phyloP scores from a whole-genome alignment of 2,797 vertebrate species.

The Babyrousa celebensis region DNA sequence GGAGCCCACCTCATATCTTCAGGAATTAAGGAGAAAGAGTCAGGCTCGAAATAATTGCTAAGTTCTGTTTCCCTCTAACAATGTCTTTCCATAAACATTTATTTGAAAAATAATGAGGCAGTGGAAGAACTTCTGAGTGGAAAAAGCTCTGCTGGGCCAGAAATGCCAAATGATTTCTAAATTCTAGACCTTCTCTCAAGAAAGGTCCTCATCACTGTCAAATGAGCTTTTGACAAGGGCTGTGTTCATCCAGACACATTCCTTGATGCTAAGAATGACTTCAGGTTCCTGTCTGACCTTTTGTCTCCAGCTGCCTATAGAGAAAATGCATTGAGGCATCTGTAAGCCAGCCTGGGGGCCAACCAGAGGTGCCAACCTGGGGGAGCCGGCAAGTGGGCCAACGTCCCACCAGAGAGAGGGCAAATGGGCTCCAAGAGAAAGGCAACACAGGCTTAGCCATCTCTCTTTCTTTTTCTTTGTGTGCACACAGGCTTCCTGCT shows the following conservation, averaged over 20 bases:
- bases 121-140: slow-evolving; percentile 77
- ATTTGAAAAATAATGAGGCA: slow-evolving; percentile 80
- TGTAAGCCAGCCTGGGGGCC: too few species aligned
- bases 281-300: slow-evolving; percentile 10
- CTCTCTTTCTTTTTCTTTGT: too few species aligned
- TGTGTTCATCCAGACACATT: slow-evolving; percentile 22
- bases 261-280: slow-evolving; percentile 40
- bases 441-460: too few species aligned
- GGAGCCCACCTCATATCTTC: background rate
- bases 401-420: background rate
- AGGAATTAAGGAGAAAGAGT: background rate
- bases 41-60: slow-evolving; percentile 52
- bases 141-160: slow-evolving; percentile 76
- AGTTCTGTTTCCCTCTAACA: slow-evolving; percentile 61
- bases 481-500: background rate
- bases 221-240: slow-evolving; percentile 58
- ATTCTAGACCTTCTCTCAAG: slow-evolving; percentile 57
- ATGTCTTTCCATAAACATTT: slow-evolving; percentile 81
- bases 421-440: background rate
- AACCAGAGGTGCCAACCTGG: background rate
- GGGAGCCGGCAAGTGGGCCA: background rate
- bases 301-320: background rate
- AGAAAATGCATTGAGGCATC: too few species aligned
- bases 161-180: slow-evolving; percentile 73
- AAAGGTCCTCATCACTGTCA: slow-evolving; percentile 51